These are phyloP conservation scores for Antitype chi DNA, from an alignment of 2,888 invertebrate species.

Conservation along the genomic window DNA sequence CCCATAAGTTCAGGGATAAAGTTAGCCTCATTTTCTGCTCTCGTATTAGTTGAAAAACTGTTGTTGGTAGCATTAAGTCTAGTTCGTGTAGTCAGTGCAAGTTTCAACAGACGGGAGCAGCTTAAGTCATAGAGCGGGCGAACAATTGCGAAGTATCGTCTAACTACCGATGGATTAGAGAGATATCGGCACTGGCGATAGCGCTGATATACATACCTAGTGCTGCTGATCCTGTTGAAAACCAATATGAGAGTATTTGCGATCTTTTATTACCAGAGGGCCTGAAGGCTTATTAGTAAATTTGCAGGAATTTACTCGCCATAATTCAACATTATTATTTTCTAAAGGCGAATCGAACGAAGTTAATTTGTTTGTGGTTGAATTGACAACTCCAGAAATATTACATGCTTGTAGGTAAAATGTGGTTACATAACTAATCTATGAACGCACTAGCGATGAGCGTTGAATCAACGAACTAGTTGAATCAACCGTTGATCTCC, in stretches of 20 bases:
- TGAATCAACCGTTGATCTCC: no score
- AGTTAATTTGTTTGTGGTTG: no score
- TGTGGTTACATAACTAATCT: background rate
- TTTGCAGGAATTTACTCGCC: background rate
- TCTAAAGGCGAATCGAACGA: no score
- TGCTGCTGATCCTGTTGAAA: background rate
- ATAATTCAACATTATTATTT: background rate
- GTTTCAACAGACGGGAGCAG: conserved; percentile 12
- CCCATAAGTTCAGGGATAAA: conserved; percentile 15
- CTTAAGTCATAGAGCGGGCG: conserved; percentile 5
- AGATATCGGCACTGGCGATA: background rate
- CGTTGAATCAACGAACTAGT: no score
- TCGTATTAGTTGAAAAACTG: conserved; percentile 34
- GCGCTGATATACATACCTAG: background rate
- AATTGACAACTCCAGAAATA: no score
- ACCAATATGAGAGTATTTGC: background rate
- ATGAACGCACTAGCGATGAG: no score
- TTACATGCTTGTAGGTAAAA: background rate
- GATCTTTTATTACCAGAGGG: background rate
- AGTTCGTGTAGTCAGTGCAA: conserved; percentile 14
- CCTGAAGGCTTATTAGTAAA: background rate
- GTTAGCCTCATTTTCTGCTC: conserved; percentile 20
- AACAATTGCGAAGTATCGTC: conserved; percentile 5
- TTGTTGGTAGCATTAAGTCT: conserved; percentile 22
- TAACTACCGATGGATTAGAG: background rate